A percentile compares a stretch with the other conserved stretches of the same genome.
These are phyloP conservation scores for Muscicapa adusta DNA, from an alignment of 2,113 vertebrate species.

Conservation along the genomic window DNA sequence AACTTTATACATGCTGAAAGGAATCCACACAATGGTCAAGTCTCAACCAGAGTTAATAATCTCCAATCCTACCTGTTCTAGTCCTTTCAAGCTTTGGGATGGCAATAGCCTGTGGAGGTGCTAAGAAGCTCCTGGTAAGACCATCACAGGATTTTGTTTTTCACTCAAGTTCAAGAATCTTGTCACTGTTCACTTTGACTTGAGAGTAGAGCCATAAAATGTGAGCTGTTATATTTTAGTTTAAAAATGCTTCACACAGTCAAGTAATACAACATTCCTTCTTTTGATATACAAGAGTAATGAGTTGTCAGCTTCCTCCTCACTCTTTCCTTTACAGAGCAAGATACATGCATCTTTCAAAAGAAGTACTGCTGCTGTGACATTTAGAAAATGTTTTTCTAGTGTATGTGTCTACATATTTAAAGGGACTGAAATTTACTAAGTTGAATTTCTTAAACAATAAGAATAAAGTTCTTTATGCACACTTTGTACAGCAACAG, in stretches of 20 bases:
- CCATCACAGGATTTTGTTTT: background rate
- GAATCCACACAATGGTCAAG: background rate
- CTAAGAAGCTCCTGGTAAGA: background rate
- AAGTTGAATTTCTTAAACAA: background rate
- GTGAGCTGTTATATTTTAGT: background rate
- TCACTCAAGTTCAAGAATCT: background rate
- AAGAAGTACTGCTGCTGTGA: background rate
- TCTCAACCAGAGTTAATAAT: background rate
- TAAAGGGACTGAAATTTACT: background rate
- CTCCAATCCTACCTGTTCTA: background rate
- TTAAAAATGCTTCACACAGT: background rate
- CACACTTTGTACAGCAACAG: background rate
- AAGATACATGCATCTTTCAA: background rate
- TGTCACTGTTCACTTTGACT: background rate
- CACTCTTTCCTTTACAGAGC: background rate
- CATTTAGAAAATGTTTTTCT: constrained; percentile 25
- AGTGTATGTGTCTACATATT: background rate
- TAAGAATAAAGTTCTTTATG: background rate
- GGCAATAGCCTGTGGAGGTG: background rate
- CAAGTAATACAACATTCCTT: background rate
- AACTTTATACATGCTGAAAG: background rate
- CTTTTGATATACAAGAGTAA: constrained; percentile 1
- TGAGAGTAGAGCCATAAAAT: background rate
- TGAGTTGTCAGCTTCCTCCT: constrained; percentile 14
- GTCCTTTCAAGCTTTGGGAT: background rate